phyloP scores from a whole-genome alignment of 2,888 invertebrate genomes.

The Cryptocheilus praepositus region DNA sequence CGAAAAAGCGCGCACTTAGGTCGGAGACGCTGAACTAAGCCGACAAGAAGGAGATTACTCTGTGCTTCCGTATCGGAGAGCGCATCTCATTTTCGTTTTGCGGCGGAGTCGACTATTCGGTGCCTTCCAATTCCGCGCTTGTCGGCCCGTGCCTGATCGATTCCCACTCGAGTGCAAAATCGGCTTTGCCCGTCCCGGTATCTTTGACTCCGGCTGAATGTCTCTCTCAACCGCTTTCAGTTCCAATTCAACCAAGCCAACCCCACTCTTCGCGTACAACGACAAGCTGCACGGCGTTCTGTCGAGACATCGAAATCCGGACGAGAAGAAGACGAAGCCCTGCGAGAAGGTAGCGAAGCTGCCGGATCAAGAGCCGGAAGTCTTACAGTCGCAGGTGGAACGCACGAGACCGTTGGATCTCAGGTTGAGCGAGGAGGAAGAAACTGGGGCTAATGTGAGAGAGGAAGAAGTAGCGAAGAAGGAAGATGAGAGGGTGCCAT shows the following conservation, averaged over 20 bases:
- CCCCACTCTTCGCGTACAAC: slow-evolving; percentile 57
- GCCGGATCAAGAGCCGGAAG: slow-evolving; percentile 29
- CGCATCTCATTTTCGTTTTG: too few species aligned
- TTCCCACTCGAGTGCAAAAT: not conserved
- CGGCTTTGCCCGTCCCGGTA: not conserved
- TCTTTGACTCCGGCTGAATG: not conserved
- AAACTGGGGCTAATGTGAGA: not conserved
- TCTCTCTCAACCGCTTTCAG: slow-evolving; percentile 18
- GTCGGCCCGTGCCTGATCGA: not conserved
- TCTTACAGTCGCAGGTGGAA: slow-evolving; percentile 2
- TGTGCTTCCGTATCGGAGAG: too few species aligned
- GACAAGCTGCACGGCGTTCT: slow-evolving; percentile 49
- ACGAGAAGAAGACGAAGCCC: slow-evolving; percentile 44
- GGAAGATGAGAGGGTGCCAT: not conserved
- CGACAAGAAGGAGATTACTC: too few species aligned
- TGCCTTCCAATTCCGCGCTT: not conserved
- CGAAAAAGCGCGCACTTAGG: too few species aligned
- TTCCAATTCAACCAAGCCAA: slow-evolving; percentile 56
- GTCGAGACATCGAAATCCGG: slow-evolving; percentile 42
- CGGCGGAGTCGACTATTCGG: too few species aligned
- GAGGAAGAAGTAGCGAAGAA: not conserved
- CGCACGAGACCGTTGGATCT: slow-evolving; percentile 7
- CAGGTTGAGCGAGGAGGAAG: slow-evolving; percentile 19
- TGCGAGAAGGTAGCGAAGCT: slow-evolving; percentile 31
- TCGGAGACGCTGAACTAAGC: too few species aligned